Base-by-base conservation (phyloP, 1,140 invertebrate genomes). In the Brevipalpus yothersi region DNA sequence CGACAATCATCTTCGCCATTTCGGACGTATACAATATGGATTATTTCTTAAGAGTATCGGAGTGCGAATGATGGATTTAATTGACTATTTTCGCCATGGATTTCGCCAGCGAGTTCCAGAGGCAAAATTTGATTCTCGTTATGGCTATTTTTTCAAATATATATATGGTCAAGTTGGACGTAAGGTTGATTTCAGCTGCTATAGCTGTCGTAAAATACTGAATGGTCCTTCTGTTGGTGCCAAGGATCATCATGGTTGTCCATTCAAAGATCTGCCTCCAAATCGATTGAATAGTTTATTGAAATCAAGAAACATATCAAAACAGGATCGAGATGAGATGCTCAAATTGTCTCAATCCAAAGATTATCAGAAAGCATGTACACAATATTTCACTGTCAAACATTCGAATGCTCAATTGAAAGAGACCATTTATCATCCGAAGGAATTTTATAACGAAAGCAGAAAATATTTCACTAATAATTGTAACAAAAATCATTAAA, bases 131-230 rank as follows among this genome's bases (percentile, higher is more conserved):
- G 83, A 93, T 54, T 94, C 93, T 68, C 72, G 80, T 60, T 92
- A 97, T 74, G 75, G 82, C 10, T 98, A 98, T 68, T 82, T 82
- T 67, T 82, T 98, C 55, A 78, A 88, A 51, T 89, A 95, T 71
- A 84, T 83, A 68, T 98, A 91, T 75, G 94, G 93, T 40, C 86
- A 92, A 75, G 91, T 91, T 69, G 94, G 94, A 11, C 90, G 83
- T 64, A 79, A 83, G 68, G 80, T 79, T 0, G 84, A 88, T 71
- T 96, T 93, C 66, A 82, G 85, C 1, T 86, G 92, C 0, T 86
- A 84, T 62, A 85, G 84, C 65, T 98, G 94, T 72, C 75, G 82
- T 60, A 95, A 89, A 73, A 84, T 98, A 60, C 94, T 97, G 41
- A 83, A 76, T 66, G 74, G 73, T 2, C 79, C 75, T 71, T n/a